Base-by-base conservation (phyloP, 2,888 invertebrate species). In the Dasysyrphus tricinctus region DNA sequence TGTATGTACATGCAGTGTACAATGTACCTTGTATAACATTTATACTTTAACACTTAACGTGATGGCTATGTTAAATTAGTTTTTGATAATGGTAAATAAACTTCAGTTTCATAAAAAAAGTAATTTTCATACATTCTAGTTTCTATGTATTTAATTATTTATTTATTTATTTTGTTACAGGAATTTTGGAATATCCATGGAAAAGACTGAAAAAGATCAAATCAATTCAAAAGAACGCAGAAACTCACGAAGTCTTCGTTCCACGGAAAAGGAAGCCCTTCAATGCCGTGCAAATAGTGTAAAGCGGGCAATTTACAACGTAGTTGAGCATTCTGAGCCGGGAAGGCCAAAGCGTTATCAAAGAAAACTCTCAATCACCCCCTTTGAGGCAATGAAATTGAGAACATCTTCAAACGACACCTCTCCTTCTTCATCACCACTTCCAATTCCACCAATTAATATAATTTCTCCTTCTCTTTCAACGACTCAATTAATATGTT, bases 251-350 rank as follows among this genome's bases (percentile, higher is more conserved):
- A 90, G 90, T 0, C 83, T 93, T 34, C 92, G 94, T 76, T 93
- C 94, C 81, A 92, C 93, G 84, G 95, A 95, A 88, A 94, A 94
- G 88, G 94, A 95, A 88, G 93, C 94, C 16, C 90, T 95, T 42
- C 93, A 95, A 87, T 93, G 94, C 77, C 93, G 97, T 72, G 97
- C 97, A 19, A 97, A 97, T 91, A 97, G 97, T 92, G 93, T 97
- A 88, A 97, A 97, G 92, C 95, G 96, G 90, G 97, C 97, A 29
- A 95, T 97, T 81, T 94, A 96, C 85, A 96, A 95, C 91, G 94
- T 97, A 51, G 95, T 97, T 65, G 96, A 97, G 90, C 96, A 97
- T 91, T 95, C 96, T 1, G 97, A 97, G 90, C 94, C 92, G 4
- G 92, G 92, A 1, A 90, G 93, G 1, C 92, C 92, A 0, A 92